phyloP scores from a whole-genome alignment of 2,797 vertebrate species.

The Pseudomugil tenellus region DNA sequence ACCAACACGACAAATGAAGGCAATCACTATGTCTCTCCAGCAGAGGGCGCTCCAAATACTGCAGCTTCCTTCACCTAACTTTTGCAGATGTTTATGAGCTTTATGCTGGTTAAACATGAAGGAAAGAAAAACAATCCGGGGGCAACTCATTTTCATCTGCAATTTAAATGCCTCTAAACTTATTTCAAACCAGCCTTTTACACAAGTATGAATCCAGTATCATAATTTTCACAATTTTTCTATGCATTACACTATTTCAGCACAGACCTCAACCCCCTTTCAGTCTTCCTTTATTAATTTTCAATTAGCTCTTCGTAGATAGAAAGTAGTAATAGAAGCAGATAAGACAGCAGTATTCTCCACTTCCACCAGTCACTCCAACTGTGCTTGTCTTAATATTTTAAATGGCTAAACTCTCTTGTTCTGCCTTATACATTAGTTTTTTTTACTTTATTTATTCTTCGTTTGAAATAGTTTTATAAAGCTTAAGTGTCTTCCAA shows the following conservation, averaged over 20 bases:
- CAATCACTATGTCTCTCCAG: background rate
- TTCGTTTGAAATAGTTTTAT: too few relatives aligned
- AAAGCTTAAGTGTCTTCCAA: too few relatives aligned
- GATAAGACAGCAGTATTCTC: background rate
- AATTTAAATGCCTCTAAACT: background rate
- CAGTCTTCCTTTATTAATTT: background rate
- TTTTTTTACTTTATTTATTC: too few relatives aligned
- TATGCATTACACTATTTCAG: background rate
- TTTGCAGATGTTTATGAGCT: background rate
- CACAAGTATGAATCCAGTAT: too few relatives aligned
- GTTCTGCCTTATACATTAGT: too few relatives aligned
- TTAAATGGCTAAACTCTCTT: background rate
- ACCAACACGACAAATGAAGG: background rate
- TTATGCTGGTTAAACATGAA: background rate
- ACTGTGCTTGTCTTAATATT: background rate
- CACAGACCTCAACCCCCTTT: background rate
- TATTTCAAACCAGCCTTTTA: too few relatives aligned
- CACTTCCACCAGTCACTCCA: background rate
- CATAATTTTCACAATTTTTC: background rate
- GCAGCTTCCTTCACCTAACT: background rate
- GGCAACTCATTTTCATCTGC: background rate
- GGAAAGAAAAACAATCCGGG: background rate
- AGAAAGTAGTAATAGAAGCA: background rate
- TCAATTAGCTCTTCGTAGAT: background rate
- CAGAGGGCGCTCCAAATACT: background rate